Conservation (phyloP, 1,140 invertebrate genomes). For the Zaprionus africanus region DNA sequence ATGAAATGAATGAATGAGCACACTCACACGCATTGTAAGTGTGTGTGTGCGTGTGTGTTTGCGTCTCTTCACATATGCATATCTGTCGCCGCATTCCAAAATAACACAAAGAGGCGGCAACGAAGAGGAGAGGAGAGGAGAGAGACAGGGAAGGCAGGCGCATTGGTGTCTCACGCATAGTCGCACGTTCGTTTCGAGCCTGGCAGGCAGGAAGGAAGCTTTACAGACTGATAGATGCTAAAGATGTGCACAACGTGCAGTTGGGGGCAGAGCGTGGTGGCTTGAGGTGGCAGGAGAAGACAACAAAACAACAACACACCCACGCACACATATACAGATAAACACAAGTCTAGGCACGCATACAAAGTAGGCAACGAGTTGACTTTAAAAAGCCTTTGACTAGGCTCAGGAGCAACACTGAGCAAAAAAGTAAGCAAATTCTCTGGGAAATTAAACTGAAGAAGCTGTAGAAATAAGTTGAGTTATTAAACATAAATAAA, state of each 20-base stretch:
- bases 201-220: slow-evolving; percentile 74
- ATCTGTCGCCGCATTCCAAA: slow-evolving; percentile 77
- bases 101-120: slow-evolving; percentile 52
- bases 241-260: slow-evolving; percentile 56
- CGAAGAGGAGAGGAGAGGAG: neutral
- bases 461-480: neutral
- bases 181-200: slow-evolving; percentile 65
- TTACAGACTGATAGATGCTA: slow-evolving; percentile 80
- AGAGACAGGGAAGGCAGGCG: neutral
- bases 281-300: neutral
- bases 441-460: neutral
- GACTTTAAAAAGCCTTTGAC: slow-evolving; percentile 70
- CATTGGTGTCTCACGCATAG: slow-evolving; percentile 58
- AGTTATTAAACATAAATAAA: no score
- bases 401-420: slow-evolving; percentile 19
- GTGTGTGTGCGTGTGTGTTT: slow-evolving; percentile 20
- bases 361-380: slow-evolving; percentile 74
- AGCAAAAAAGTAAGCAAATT: neutral
- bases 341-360: slow-evolving; percentile 46
- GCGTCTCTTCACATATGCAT: slow-evolving; percentile 66
- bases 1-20: slow-evolving; percentile 78
- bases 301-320: slow-evolving; percentile 19
- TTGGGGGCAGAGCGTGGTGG: neutral
- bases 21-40: slow-evolving; percentile 42
- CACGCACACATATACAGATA: slow-evolving; percentile 16